phyloP scores from a whole-genome alignment of 2,113 vertebrate species.

The Cyprinodon brontotheroides region DNA sequence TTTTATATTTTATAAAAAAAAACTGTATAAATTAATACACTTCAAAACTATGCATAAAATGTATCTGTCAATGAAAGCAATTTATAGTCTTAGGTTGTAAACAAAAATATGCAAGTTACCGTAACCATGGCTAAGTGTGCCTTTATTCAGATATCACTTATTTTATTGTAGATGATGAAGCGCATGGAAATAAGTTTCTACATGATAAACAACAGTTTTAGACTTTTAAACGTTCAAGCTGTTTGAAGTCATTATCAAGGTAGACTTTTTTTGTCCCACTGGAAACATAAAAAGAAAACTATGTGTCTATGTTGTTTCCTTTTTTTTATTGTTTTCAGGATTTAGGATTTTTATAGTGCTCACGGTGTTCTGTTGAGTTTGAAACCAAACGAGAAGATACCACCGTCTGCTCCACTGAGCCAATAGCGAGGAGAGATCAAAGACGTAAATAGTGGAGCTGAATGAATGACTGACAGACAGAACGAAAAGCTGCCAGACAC shows the following conservation, averaged over 20 bases:
- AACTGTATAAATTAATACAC: too few species aligned
- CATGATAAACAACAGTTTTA: background rate
- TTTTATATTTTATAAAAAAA: too few species aligned
- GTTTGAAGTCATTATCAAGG: too few species aligned
- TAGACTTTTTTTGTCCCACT: background rate
- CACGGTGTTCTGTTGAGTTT: background rate
- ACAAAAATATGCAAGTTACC: background rate
- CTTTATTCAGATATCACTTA: background rate
- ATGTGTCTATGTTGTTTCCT: background rate
- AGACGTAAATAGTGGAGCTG: conserved; percentile 3
- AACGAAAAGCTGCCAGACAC: conserved; percentile 43
- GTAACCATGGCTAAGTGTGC: background rate
- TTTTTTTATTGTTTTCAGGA: background rate
- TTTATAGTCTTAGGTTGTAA: background rate
- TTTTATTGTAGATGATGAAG: background rate
- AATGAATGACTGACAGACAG: conserved; percentile 35
- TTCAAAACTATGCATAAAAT: background rate
- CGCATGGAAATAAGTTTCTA: background rate
- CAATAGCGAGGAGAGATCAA: conserved; percentile 1
- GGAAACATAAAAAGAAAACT: background rate
- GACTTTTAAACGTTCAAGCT: too few species aligned
- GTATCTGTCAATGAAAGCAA: background rate
- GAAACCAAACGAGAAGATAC: background rate
- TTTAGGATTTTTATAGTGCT: background rate
- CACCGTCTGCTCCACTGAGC: background rate